Base-by-base conservation (phyloP, 2,113 vertebrate genomes). In the Ramphastos sulfuratus region DNA sequence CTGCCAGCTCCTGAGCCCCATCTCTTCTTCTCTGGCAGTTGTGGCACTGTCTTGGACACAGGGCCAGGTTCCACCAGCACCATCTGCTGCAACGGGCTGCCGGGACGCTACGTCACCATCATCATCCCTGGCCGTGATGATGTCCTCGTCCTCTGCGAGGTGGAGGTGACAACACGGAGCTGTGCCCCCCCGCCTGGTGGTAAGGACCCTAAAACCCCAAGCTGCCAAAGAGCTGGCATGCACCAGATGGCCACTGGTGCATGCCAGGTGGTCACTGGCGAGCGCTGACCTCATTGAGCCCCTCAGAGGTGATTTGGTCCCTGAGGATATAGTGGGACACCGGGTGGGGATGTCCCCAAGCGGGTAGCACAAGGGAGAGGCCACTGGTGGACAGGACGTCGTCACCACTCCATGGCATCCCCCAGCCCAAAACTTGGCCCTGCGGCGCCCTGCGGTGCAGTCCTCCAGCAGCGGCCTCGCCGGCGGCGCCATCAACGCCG, bases 211-310 rank as follows among this genome's bases (percentile, higher is more conserved):
- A 9, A 11, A 4, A 6, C 2, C 7, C 42, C 8, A 27, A 7
- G 10, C 3, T 15, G 2, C 12, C 19, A 8, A 3, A 12, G 35
- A 35, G 15, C 8, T 3, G 18, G 37, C 18, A 23, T 5, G 3
- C 15, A 18, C 75, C 23, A 0, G 23, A 2, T 19, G 23, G 42
- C 28, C 55, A 56, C 28, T 23, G 13, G 60, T 24, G 9, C 21
- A 12, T 33, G n/a, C 59, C n/a, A 31, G 56, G 30, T 31, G 5
- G 56, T 19, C 10, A 1, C 42, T 3, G 1, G 52, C 1, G 0
- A 66, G 30, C 7, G 0, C 23, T 12, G 28, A 4, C 21, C 18
- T 30, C 59, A 33, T 20, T 0, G 1, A 30, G 19, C 10, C 54
- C 25, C 6, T 1, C 17, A 4, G 35, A 21, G 12, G 46, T 15